These are phyloP conservation scores for Folsomia candida DNA, from an alignment of 2,888 invertebrate genomes.

Conservation along the genomic window DNA sequence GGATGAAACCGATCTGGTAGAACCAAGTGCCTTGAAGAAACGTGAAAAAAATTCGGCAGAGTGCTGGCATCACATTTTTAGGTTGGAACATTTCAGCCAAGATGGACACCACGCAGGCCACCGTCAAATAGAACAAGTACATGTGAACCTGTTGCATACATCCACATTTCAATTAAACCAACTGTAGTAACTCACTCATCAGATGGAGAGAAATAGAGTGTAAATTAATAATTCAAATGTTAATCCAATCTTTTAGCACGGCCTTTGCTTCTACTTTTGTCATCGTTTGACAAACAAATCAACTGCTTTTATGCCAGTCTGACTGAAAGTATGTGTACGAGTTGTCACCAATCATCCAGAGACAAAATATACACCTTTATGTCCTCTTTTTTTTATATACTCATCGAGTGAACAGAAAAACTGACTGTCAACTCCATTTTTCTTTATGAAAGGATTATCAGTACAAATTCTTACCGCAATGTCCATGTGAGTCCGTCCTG, in stretches of 20 bases:
- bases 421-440: too few relatives aligned
- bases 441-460: too few relatives aligned
- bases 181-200: not conserved
- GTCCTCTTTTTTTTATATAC: too few relatives aligned
- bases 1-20: slow-evolving; percentile 57
- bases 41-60: slow-evolving; percentile 54
- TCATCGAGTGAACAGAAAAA: too few relatives aligned
- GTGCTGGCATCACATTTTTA: slow-evolving; percentile 53
- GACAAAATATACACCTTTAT: too few relatives aligned
- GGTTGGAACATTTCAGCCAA: slow-evolving; percentile 54
- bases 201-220: not conserved
- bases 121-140: slow-evolving; percentile 55
- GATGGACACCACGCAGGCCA: slow-evolving; percentile 52
- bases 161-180: slow-evolving; percentile 3
- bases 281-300: too few relatives aligned
- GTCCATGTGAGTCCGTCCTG: slow-evolving; percentile 54
- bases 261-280: too few relatives aligned
- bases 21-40: slow-evolving; percentile 61
- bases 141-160: slow-evolving; percentile 54
- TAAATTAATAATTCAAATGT: too few relatives aligned
- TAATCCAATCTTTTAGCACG: too few relatives aligned
- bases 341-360: too few relatives aligned
- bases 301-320: too few relatives aligned
- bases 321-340: too few relatives aligned
- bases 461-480: slow-evolving; percentile 51